Evolutionary conservation across 2,797 vertebrate species (phyloP).

Genomic region (Anolis apletophallus): DNA sequence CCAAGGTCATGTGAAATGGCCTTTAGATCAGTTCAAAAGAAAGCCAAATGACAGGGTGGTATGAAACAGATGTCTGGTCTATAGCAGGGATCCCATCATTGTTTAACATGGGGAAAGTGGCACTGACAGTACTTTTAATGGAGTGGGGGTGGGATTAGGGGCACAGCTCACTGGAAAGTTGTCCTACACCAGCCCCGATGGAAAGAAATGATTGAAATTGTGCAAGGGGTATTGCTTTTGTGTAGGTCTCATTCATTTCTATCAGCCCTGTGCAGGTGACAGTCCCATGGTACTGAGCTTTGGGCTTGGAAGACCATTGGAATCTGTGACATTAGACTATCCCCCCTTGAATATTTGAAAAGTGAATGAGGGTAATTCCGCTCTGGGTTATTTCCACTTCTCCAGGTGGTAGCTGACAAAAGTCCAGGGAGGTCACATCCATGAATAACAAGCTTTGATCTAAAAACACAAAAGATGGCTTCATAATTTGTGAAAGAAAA

Average conservation of each 20-base stretch:
- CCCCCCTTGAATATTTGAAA: background rate
- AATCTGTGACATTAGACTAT: background rate
- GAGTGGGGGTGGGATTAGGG: background rate
- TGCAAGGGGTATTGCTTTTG: background rate
- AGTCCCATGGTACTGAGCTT: background rate
- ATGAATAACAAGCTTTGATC: constrained; percentile 40
- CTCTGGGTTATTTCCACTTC: background rate
- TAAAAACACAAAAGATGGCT: constrained; percentile 48
- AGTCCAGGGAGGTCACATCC: constrained; percentile 33
- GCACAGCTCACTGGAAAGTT: background rate
- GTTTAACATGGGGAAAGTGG: constrained; percentile 16
- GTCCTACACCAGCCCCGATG: background rate
- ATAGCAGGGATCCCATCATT: constrained; percentile 38
- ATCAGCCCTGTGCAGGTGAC: background rate
- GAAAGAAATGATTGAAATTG: background rate
- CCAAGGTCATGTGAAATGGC: constrained; percentile 38
- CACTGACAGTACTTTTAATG: constrained; percentile 5
- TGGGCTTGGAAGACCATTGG: background rate
- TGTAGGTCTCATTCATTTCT: background rate
- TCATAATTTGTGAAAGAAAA: constrained; percentile 35
- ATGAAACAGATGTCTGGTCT: constrained; percentile 41
- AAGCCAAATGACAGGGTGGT: constrained; percentile 29
- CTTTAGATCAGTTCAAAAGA: constrained; percentile 31
- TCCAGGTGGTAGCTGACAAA: constrained; percentile 42
- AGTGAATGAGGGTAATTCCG: constrained; percentile 11